Base-by-base conservation (phyloP, 2,113 vertebrate genomes). In the Actenoides lindsayi region DNA sequence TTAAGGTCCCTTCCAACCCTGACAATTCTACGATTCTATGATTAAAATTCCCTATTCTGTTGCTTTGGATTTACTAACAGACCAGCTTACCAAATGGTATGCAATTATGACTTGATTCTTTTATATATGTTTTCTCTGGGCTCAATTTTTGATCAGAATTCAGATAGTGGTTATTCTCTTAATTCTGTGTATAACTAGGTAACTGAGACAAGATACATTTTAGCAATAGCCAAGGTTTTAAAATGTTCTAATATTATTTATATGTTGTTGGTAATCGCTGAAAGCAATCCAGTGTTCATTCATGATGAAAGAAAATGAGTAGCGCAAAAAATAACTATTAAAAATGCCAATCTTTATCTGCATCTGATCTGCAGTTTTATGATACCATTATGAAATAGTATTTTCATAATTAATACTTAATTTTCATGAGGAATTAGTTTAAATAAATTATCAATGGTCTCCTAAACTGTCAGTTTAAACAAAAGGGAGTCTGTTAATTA, bases 331-430 rank as follows among this genome's bases (percentile, higher is more conserved):
- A 88, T 23, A 51, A 11, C 27, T 27, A 90, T 91, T 80, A 70
- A 92, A 98, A 91, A 51, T 91, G 82, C 67, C 84, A 94, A 12
- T 94, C 90, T 97, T 95, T 74, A 78, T 97, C 77, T 94, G 74
- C 37, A 94, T 87, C 85, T 87, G 50, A 96, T 94, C 81, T 77
- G n/a, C 64, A 94, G 86, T 96, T 76, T 94, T 67, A 53, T 83
- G 74, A 51, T 68, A 91, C 64, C 77, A 96, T 75, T 82, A 94
- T 92, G 63, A 95, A 97, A 89, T 39, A 91, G 64, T 78, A 93
- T 94, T 94, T 96, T 97, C 44, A 57, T 75, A 96, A 96, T 97
- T 97, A 95, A 93, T 88, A 90, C 80, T 94, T 97, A 94, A 83
- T 97, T 96, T 96, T 94, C 44, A 94, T 56, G 46, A 93, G 80